phyloP scores from a whole-genome alignment of 2,113 vertebrate genomes.

The Motacilla tschutschensis region DNA sequence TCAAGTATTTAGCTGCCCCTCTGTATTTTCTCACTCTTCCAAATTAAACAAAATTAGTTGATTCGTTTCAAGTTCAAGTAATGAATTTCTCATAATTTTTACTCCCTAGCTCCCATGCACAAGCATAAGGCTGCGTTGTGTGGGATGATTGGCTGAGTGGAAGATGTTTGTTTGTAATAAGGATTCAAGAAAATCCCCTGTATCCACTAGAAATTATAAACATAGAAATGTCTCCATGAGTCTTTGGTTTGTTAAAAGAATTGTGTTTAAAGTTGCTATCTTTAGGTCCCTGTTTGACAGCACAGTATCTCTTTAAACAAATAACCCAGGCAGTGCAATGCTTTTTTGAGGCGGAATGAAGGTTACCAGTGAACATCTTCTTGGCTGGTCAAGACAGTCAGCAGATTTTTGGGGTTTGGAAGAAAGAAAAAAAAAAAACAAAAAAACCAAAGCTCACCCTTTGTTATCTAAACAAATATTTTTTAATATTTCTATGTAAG shows the following conservation, averaged over 20 bases:
- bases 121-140: not conserved
- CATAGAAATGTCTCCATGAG: not conserved
- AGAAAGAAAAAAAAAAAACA: not conserved
- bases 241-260: not conserved
- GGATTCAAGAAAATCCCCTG: constrained; percentile 4
- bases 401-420: not conserved
- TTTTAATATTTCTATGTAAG: not conserved
- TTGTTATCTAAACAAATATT: constrained; percentile 46
- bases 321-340: not conserved
- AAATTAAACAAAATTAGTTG: not conserved
- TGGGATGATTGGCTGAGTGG: not conserved
- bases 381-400: constrained; percentile 11
- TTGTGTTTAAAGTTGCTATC: not conserved
- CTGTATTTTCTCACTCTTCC: not conserved
- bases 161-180: constrained; percentile 33
- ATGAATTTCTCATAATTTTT: not conserved
- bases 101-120: not conserved
- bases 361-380: constrained; percentile 15
- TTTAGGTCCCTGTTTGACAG: not conserved
- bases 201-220: not conserved
- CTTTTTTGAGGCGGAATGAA: not conserved
- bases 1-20: not conserved
- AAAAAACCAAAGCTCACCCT: not conserved
- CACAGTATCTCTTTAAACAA: not conserved
- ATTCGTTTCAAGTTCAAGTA: not conserved